Evolutionary conservation across 2,888 invertebrate species (phyloP), one percentile per base, ranked within the genome.

Genomic region (Choristoneura rosaceana): DNA sequence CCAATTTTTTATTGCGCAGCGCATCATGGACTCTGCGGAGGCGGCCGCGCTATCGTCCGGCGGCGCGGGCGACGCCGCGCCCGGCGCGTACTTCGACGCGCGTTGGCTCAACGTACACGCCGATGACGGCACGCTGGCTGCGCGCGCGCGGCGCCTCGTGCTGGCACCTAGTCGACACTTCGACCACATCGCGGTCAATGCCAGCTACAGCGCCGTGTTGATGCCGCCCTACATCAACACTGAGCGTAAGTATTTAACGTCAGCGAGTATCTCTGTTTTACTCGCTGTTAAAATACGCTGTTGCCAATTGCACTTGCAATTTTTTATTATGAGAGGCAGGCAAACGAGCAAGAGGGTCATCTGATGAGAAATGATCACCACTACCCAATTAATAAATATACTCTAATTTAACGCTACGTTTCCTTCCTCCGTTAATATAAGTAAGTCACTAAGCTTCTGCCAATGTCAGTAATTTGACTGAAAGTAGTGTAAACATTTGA

Each of bases 1-100:
- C 4, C 59, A 25, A 25, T 25, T 1, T 0, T 64, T 45, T 52
- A 45, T 71, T 70, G 73, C 75, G 4, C 92, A 98, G 98, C 96
- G 98, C 79, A 96, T 98, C 83, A 98, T 98, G 96, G 98, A 98
- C 90, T 97, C 97, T 14, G 98, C 98, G 0, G 98, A 98, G 87
- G 97, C 98, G 0, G 98, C 98, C 0, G 95, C 97, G 15, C 95
- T 97, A 14, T 92, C 93, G 3, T 86, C 91, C 0, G 95, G 96
- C 81, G 90, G 95, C 71, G 95, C 95, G 75, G 83, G 93, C 65
- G 94, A 95, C 78, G 96, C 96, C 17, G 91, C 95, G 62, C 92
- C 96, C 82, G 86, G 95, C 79, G 92, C 95, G 74, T 95, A 96
- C 87, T 98, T 97, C 89, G 98, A 98, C 87, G 97, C 98, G 59